phyloP scores from a whole-genome alignment of 2,888 invertebrate species.

The Thalpophila matura region DNA sequence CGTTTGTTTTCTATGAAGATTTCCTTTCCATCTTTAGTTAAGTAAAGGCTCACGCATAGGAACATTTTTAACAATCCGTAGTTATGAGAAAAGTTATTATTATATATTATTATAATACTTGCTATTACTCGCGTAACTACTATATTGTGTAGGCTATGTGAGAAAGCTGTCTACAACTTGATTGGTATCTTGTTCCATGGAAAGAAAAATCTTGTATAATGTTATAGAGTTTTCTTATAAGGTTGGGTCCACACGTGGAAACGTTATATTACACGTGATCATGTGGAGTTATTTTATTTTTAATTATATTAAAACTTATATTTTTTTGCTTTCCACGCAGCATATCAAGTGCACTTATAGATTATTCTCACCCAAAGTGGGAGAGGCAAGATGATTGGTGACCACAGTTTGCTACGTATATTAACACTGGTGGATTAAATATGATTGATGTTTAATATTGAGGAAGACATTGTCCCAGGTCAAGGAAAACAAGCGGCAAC shows the following conservation, averaged over 20 bases:
- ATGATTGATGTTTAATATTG: background rate
- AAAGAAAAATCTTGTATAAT: slow-evolving; percentile 10
- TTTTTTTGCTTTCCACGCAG: background rate
- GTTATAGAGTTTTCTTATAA: slow-evolving; percentile 23
- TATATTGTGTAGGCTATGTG: slow-evolving; percentile 8
- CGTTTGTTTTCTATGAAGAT: slow-evolving; percentile 4
- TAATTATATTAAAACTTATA: background rate
- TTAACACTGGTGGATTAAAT: too few species aligned
- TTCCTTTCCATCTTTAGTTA: background rate
- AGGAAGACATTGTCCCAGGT: background rate
- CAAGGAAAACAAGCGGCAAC: slow-evolving; percentile 15
- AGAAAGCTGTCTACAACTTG: slow-evolving; percentile 42
- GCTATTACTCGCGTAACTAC: slow-evolving; percentile 6
- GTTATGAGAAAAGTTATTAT: slow-evolving; percentile 10
- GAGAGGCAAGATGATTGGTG: too few species aligned
- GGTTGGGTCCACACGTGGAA: background rate
- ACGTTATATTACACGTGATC: background rate
- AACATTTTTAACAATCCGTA: too few species aligned
- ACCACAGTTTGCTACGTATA: too few species aligned
- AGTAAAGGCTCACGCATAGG: too few species aligned
- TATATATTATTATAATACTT: slow-evolving; percentile 10
- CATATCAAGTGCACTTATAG: background rate
- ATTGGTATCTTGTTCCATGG: slow-evolving; percentile 17
- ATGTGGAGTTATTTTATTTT: background rate
- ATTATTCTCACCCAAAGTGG: background rate